A percentile compares a stretch with the other conserved stretches of the same genome.
Evolutionary conservation across 2,797 vertebrate genomes (phyloP).

Genomic region (Oceanodroma leucorhoa): DNA sequence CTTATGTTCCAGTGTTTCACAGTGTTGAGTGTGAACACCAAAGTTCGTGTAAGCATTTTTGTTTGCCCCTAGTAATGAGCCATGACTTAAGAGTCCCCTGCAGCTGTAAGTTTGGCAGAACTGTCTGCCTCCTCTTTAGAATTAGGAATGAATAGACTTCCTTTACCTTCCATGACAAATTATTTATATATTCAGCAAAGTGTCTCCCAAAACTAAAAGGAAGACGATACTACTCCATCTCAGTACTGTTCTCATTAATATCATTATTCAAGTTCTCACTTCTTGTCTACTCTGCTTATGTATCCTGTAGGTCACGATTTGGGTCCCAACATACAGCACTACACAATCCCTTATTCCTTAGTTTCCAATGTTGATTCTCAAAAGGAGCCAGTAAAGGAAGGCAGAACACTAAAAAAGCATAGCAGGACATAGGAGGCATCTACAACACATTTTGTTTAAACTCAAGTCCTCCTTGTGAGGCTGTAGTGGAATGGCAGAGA

Average conservation of each 20-base stretch:
- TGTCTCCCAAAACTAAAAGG: background rate
- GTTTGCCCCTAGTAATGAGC: background rate
- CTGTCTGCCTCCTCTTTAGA: background rate
- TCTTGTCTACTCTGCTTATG: background rate
- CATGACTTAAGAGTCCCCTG: background rate
- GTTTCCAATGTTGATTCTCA: background rate
- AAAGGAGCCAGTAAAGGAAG: background rate
- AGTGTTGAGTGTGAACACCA: background rate
- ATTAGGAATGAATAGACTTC: background rate
- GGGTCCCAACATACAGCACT: background rate
- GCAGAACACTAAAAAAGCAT: background rate
- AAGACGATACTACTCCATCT: background rate
- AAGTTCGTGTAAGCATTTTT: background rate
- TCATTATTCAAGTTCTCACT: background rate
- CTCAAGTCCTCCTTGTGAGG: background rate
- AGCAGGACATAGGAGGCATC: background rate
- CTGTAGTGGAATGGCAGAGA: background rate
- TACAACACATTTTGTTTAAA: background rate
- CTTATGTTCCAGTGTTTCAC: background rate
- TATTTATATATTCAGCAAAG: background rate
- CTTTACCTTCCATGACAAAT: background rate
- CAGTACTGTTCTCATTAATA: background rate
- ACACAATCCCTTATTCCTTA: background rate
- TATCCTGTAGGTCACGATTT: background rate
- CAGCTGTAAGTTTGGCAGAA: background rate